Base-by-base conservation (phyloP, 2,113 vertebrate species). In the Xerus inauris region DNA sequence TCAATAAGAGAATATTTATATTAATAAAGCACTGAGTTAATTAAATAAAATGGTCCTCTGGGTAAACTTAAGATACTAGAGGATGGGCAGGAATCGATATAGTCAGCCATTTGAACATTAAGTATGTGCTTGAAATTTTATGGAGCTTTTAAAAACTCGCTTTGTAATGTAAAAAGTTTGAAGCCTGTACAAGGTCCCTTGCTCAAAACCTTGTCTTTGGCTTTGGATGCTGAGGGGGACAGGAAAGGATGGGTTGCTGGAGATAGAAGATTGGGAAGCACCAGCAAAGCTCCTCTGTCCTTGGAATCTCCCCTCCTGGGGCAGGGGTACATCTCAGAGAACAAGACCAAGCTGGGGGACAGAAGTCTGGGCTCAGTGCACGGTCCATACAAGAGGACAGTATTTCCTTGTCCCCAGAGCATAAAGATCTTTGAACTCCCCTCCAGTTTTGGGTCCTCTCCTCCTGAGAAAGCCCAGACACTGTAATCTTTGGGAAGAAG, bases 1-100 rank as follows among this genome's bases (percentile, higher is more conserved):
- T 99, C 99, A 99, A 99, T 99, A 99, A 99, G 96, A 99, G 98
- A 99, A 99, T 99, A 99, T 99, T 99, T 99, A 99, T 99, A 99
- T 99, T 99, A 99, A 99, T 99, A 99, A 99, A 99, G 98, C 98
- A 97, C 97, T 94, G 95, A 99, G 98, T 99, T 99, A 99, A 99
- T 99, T 99, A 99, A 99, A 99, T 99, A 99, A 99, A 99, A 98
- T 95, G 98, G 99, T 98, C 99, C 99, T 99, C 98, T 98, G 98
- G 99, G 98, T 98, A 98, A 99, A 98, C 98, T 99, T 99, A 98
- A 99, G 99, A 98, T 98, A 98, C 98, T 98, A 98, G 98, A 97
- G 98, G 98, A 98, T 98, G 98, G 98, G 98, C 98, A 98, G 85
- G 96, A 97, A 99, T 99, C 98, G 92, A 99, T 99, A 98, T 95